Percentiles rank a stretch among this genome's conserved stretches.
Conservation (phyloP, 2,113 vertebrate genomes). For the Grantiella picta region DNA sequence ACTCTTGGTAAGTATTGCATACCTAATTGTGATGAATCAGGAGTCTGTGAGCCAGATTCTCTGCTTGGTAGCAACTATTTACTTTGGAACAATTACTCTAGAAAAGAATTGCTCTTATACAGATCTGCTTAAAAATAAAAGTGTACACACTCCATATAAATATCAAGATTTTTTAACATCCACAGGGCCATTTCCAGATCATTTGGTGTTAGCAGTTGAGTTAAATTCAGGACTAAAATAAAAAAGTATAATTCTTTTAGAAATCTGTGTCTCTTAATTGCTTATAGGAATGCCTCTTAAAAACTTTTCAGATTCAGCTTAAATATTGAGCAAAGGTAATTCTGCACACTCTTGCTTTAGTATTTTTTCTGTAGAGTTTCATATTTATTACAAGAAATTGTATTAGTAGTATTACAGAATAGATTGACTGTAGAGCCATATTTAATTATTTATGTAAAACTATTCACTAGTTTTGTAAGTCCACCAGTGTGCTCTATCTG, state of each 20-base stretch:
- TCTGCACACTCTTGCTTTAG: neutral
- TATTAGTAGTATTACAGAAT: neutral
- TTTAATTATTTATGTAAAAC: neutral
- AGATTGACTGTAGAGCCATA: neutral
- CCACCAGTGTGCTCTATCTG: neutral
- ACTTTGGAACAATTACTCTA: neutral
- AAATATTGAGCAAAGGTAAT: neutral
- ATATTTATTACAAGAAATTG: neutral
- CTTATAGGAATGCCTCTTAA: neutral
- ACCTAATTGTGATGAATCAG: neutral
- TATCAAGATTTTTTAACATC: neutral
- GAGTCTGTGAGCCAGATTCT: neutral
- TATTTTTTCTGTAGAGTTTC: neutral
- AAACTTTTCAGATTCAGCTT: neutral
- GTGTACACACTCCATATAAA: neutral
- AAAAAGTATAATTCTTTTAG: neutral
- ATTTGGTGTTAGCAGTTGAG: neutral
- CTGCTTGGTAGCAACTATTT: neutral
- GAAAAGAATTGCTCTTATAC: neutral
- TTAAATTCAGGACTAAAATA: neutral
- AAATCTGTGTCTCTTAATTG: neutral
- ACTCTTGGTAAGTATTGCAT: neutral
- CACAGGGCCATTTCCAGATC: neutral
- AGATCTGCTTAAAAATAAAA: neutral
- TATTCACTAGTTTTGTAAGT: neutral